Percentiles rank a stretch among this genome's conserved stretches.
These are phyloP conservation scores for Myotis myotis DNA, from an alignment of 2,797 vertebrate genomes.

Conservation along the genomic window DNA sequence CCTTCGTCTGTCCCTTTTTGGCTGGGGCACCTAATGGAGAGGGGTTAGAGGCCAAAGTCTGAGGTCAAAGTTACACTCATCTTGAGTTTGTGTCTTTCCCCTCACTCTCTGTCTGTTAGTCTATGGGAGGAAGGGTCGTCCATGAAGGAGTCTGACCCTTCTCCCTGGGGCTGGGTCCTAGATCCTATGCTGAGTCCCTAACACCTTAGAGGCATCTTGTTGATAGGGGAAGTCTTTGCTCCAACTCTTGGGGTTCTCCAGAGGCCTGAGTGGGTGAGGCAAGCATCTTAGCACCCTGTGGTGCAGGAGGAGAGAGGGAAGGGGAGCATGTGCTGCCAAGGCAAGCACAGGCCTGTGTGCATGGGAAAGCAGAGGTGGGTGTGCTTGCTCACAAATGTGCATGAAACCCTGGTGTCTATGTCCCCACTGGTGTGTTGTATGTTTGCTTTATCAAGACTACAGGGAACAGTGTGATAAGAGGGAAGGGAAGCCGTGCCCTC, in stretches of 20 bases:
- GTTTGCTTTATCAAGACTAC: slow-evolving; percentile 20
- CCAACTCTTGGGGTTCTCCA: background rate
- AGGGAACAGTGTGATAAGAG: background rate
- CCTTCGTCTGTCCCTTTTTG: background rate
- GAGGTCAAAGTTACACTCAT: background rate
- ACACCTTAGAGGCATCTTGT: background rate
- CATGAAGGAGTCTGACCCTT: background rate
- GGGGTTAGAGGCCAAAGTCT: background rate
- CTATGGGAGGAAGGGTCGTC: background rate
- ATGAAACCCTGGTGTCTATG: background rate
- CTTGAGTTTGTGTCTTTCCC: background rate
- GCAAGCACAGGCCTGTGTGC: slow-evolving; percentile 65
- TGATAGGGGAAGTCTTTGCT: slow-evolving; percentile 9
- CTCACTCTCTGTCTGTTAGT: background rate
- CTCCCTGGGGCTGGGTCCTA: background rate
- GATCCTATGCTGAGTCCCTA: background rate
- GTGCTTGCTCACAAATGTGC: background rate
- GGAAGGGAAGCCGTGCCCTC: background rate
- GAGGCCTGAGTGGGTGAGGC: slow-evolving; percentile 33
- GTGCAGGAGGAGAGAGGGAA: background rate
- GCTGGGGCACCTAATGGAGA: background rate
- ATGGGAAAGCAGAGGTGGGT: slow-evolving; percentile 3
- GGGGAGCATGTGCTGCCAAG: background rate
- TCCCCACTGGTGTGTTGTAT: background rate
- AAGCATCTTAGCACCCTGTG: background rate